Evolutionary conservation across 2,888 invertebrate genomes (phyloP).

Genomic region (Spodoptera picta): DNA sequence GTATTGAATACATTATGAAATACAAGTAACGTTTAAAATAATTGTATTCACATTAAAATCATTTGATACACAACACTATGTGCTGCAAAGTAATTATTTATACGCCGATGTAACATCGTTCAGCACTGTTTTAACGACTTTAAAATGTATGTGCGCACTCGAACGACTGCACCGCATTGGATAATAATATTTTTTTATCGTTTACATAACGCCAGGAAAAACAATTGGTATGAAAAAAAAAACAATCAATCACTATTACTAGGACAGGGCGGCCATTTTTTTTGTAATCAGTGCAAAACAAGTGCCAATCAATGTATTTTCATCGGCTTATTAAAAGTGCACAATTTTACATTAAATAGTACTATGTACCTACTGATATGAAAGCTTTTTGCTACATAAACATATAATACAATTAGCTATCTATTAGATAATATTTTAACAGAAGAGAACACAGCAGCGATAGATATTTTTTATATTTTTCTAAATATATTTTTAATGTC

Average conservation of each 20-base stretch:
- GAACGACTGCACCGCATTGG: too few relatives aligned
- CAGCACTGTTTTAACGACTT: too few relatives aligned
- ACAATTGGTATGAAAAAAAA: too few relatives aligned
- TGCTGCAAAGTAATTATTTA: constrained; percentile 7
- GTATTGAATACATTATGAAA: too few relatives aligned
- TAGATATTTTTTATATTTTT: constrained; percentile 23
- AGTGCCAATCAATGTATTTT: too few relatives aligned
- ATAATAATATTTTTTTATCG: too few relatives aligned
- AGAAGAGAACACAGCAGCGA: constrained; percentile 14
- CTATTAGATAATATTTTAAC: constrained; percentile 1
- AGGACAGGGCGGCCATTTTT: too few relatives aligned
- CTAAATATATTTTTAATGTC: constrained; percentile 44
- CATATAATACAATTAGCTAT: constrained; percentile 25
- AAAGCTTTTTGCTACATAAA: constrained; percentile 50
- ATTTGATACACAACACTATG: neutral
- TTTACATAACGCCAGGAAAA: too few relatives aligned
- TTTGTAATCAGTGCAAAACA: too few relatives aligned
- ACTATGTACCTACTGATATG: constrained; percentile 49
- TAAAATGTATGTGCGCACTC: too few relatives aligned
- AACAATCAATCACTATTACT: too few relatives aligned
- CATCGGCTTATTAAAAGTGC: constrained; percentile 6
- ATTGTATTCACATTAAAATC: neutral
- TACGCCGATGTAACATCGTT: neutral
- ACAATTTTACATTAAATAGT: constrained; percentile 14
- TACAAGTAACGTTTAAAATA: too few relatives aligned